Base-by-base conservation (phyloP, 2,888 invertebrate species). In the Latheticus oryzae region DNA sequence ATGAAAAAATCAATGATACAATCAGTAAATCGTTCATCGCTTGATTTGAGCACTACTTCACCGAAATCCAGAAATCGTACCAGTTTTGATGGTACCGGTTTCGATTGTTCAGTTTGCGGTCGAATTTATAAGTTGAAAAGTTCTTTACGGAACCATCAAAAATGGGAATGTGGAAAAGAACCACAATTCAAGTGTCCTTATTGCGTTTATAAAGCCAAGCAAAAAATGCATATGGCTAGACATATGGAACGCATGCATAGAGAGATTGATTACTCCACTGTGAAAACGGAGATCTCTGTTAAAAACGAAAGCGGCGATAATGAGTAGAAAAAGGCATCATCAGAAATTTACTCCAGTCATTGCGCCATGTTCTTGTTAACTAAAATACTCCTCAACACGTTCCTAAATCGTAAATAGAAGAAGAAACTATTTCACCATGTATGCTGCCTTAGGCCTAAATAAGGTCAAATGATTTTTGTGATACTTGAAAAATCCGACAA, bases 121-220 rank as follows among this genome's bases (percentile, higher is more conserved):
- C 84, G 93, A 65, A 87, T 90, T 62, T 93, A 93, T 81, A 93
- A 93, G 78, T 84, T 93, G 67, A 93, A 93, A 80, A 91, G 91
- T 67, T 92, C 92, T 58, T 80, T 91, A 71, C 84, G 90, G 60
- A 90, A 91, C 78, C 91, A 91, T 76, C 89, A 90, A 82, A 90
- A 90, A 78, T 91, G 90, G 90, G 91, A 91, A 79, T 91, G 90
- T 78, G 90, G 90, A 73, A 91, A 91, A 77, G 90, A 91, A 78
- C 91, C 90, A 11, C 90, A 90, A 78, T 91, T 90, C 78, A 87
- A 88, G 74, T 92, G 92, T 77, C 88, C 88, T 12, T 89, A 88
- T 79, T 91, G 91, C 79, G 88, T 88, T n/a, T 90, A 90, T 78
- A 85, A 89, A 71, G 90, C 90, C 73, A 90, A 90, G 75, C 90